Conservation (phyloP, 2,797 vertebrate species). For the Pseudochirops corinnae region DNA sequence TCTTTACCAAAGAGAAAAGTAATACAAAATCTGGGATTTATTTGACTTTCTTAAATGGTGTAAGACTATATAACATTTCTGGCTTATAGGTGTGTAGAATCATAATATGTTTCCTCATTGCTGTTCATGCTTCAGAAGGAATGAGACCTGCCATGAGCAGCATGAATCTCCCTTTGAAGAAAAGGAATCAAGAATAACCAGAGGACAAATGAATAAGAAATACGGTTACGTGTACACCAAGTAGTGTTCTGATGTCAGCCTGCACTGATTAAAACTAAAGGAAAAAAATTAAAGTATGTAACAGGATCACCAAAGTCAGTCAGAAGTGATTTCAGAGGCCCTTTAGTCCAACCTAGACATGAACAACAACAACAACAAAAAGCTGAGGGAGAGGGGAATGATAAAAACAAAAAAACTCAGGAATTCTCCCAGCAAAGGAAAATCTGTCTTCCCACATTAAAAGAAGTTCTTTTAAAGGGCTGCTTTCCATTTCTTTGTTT, state of each 20-base stretch:
- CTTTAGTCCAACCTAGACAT: not conserved
- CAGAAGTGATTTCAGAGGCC: not conserved
- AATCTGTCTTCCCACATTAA: slow-evolving; percentile 32
- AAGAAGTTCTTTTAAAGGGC: not conserved
- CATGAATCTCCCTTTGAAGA: slow-evolving; percentile 6
- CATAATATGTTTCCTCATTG: not conserved
- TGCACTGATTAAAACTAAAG: not conserved
- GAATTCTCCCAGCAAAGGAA: slow-evolving; percentile 34
- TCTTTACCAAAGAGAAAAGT: not conserved
- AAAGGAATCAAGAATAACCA: slow-evolving; percentile 16
- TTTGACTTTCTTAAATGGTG: not conserved
- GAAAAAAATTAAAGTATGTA: not conserved
- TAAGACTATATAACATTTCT: not conserved
- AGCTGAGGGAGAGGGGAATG: slow-evolving; percentile 3
- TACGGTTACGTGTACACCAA: not conserved
- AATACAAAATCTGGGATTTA: not conserved
- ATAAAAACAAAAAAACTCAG: slow-evolving; percentile 36
- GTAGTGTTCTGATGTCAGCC: not conserved
- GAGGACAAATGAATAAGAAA: not conserved
- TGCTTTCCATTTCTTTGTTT: slow-evolving; percentile 16
- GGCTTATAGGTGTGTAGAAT: not conserved
- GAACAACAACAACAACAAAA: not conserved
- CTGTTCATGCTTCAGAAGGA: not conserved
- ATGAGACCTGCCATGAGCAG: not conserved
- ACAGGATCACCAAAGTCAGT: not conserved